A percentile compares a stretch with the other conserved stretches of the same genome.
Evolutionary conservation across 2,113 vertebrate genomes (phyloP).

Genomic region (Coptodon bakossiorum): DNA sequence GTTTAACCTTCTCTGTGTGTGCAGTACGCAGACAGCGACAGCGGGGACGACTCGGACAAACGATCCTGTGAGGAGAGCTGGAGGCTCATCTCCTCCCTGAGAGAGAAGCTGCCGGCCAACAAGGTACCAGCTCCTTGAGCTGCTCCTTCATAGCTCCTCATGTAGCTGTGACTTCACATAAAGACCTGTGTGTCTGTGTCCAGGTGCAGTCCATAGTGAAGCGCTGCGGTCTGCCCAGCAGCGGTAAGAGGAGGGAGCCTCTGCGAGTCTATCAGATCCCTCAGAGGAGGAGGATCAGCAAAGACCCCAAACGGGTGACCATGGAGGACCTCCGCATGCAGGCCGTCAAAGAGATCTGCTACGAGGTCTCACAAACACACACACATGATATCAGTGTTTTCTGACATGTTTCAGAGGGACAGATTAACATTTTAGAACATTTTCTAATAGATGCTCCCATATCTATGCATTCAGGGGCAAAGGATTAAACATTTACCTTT

Average conservation of each 20-base stretch:
- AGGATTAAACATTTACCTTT: neutral
- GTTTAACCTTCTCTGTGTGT: neutral
- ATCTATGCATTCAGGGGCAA: neutral
- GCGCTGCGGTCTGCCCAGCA: slow-evolving; percentile 84
- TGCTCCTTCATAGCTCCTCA: neutral
- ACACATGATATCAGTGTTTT: neutral
- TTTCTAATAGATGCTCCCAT: neutral
- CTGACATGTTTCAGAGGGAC: neutral
- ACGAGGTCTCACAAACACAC: slow-evolving; percentile 59
- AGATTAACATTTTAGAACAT: neutral
- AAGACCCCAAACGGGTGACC: slow-evolving; percentile 77
- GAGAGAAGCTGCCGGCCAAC: slow-evolving; percentile 63
- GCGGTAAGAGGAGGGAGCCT: slow-evolving; percentile 81
- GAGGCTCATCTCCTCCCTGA: slow-evolving; percentile 82
- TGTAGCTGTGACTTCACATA: neutral
- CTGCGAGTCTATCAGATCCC: slow-evolving; percentile 83
- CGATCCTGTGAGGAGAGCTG: slow-evolving; percentile 88
- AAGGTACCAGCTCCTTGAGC: neutral
- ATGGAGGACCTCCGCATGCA: slow-evolving; percentile 82
- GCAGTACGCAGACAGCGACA: slow-evolving; percentile 19
- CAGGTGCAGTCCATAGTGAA: slow-evolving; percentile 85
- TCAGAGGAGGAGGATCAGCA: slow-evolving; percentile 79
- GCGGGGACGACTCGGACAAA: slow-evolving; percentile 84
- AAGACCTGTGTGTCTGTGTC: neutral
- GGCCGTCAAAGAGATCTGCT: slow-evolving; percentile 88